phyloP scores from a whole-genome alignment of 2,888 invertebrate species.

The Aphrophora alni region DNA sequence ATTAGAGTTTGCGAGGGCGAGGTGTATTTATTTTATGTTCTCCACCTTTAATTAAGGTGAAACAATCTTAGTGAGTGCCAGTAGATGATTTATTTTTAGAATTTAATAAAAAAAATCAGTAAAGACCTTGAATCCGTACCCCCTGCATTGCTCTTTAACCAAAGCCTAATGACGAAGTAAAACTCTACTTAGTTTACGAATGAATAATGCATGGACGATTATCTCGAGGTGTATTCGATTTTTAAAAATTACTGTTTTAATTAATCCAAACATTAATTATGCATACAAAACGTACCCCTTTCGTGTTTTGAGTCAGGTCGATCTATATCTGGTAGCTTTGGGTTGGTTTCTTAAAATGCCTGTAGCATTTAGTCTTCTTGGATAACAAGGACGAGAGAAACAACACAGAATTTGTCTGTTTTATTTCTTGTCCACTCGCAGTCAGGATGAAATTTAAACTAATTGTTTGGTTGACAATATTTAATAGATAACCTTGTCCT shows the following conservation, averaged over 20 bases:
- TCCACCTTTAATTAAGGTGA: too few species aligned
- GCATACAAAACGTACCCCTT: slow-evolving; percentile 39
- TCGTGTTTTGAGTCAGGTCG: slow-evolving; percentile 22
- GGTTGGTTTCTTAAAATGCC: background rate
- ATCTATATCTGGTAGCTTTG: background rate
- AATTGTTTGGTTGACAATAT: too few species aligned
- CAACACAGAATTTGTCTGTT: too few species aligned
- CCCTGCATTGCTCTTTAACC: background rate
- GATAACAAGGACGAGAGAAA: too few species aligned
- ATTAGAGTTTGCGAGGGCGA: too few species aligned
- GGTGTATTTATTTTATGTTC: too few species aligned
- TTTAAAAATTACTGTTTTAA: slow-evolving; percentile 39
- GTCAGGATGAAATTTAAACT: too few species aligned
- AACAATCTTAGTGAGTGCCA: too few species aligned
- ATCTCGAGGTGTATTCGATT: slow-evolving; percentile 33
- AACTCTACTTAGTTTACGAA: background rate
- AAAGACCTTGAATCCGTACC: background rate
- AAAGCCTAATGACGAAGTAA: background rate
- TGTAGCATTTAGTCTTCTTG: background rate
- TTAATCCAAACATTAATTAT: slow-evolving; percentile 40
- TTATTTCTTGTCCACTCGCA: too few species aligned
- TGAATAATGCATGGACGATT: slow-evolving; percentile 35
- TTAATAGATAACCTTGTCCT: too few species aligned
- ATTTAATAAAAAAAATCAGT: too few species aligned
- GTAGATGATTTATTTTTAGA: too few species aligned